Conservation (phyloP, 2,888 invertebrate species). For the Pheosia gnoma region DNA sequence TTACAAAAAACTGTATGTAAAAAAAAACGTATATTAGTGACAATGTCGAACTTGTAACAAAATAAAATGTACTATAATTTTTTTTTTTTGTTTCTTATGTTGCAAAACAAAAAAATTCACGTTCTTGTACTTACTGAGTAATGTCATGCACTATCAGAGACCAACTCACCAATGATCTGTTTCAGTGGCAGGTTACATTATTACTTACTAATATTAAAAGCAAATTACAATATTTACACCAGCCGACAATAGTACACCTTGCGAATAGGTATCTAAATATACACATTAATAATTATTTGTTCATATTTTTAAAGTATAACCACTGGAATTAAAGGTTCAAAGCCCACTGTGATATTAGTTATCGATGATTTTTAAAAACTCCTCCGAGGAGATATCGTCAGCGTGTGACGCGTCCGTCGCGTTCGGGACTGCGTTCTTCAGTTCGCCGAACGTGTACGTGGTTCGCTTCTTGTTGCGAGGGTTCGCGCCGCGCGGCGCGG, state of each 20-base stretch:
- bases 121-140: neutral
- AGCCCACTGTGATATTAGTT: slow-evolving; percentile 55
- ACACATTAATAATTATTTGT: slow-evolving; percentile 64
- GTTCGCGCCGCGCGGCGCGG: slow-evolving; percentile 21
- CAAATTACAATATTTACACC: slow-evolving; percentile 82
- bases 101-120: too few relatives aligned
- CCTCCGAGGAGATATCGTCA: slow-evolving; percentile 66
- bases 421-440: slow-evolving; percentile 74
- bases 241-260: slow-evolving; percentile 61
- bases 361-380: slow-evolving; percentile 73
- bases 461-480: slow-evolving; percentile 46
- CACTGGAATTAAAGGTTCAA: slow-evolving; percentile 36
- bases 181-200: slow-evolving; percentile 78
- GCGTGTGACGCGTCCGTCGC: slow-evolving; percentile 54
- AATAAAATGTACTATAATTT: too few relatives aligned
- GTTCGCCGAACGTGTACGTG: slow-evolving; percentile 76
- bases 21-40: neutral
- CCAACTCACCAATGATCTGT: slow-evolving; percentile 75
- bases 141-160: slow-evolving; percentile 6
- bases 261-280: slow-evolving; percentile 61
- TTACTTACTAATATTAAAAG: slow-evolving; percentile 74
- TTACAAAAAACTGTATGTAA: neutral
- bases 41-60: too few relatives aligned
- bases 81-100: neutral
- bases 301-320: slow-evolving; percentile 50